These are phyloP conservation scores for Augochlora pura DNA, from an alignment of 1,140 invertebrate genomes.

Conservation along the genomic window DNA sequence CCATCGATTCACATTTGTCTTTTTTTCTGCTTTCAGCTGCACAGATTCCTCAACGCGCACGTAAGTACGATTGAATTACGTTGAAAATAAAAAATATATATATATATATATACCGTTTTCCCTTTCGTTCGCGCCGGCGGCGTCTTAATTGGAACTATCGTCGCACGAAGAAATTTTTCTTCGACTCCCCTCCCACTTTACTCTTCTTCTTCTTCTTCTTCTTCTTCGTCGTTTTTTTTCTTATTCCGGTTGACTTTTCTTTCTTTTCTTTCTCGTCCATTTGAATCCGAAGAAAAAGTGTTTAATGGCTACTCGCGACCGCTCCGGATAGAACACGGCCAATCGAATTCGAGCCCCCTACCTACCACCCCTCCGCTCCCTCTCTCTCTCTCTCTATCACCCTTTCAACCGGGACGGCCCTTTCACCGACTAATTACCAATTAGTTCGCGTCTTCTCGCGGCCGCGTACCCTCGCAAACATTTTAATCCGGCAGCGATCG, in stretches of 20 bases:
- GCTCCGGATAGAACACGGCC: neutral
- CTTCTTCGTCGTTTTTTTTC: too few relatives aligned
- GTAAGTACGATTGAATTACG: conserved; percentile 83
- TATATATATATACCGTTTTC: neutral
- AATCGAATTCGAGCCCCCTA: neutral
- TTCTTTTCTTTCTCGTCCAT: neutral
- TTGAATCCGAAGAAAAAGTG: neutral
- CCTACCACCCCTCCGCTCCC: too few relatives aligned
- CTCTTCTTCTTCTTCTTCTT: too few relatives aligned
- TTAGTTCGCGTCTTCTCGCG: conserved; percentile 20
- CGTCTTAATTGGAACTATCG: conserved; percentile 47
- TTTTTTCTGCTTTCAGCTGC: conserved; percentile 89
- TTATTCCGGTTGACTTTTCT: neutral
- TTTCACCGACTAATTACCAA: conserved; percentile 30
- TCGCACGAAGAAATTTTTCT: neutral
- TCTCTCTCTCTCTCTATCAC: too few relatives aligned
- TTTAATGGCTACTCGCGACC: conserved; percentile 4
- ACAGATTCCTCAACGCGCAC: conserved; percentile 93
- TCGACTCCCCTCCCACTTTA: too few relatives aligned
- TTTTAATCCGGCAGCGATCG: neutral
- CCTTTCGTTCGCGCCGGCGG: neutral
- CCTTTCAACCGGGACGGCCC: neutral
- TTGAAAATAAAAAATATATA: too few relatives aligned
- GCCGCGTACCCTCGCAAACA: neutral
- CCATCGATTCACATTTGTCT: conserved; percentile 66